Evolutionary conservation across 92 coral and sea anemone genomes (phyloP).

Genomic region (Pocillopora meandrina): DNA sequence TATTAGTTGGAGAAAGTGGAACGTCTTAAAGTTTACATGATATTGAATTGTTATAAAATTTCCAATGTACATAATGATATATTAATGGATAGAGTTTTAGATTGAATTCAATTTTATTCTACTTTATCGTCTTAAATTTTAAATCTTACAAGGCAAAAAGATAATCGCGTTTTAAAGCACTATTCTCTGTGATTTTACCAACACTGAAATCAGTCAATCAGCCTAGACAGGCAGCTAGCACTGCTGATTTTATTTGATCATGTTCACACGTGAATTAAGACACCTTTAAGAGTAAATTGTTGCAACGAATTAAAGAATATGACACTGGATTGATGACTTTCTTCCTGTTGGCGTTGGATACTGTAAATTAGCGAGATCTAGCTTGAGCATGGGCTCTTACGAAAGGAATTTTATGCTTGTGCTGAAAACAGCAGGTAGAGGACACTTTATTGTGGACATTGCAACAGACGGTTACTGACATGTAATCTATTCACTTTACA

Average conservation of each 20-base stretch:
- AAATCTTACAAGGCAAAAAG: neutral
- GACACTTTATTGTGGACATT: neutral
- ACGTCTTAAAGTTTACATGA: neutral
- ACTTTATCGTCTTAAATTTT: neutral
- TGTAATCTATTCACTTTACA: conserved; percentile 33
- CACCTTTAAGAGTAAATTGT: neutral
- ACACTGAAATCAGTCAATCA: no score
- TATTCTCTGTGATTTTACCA: neutral
- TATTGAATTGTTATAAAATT: neutral
- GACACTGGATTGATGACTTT: no score
- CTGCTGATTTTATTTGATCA: neutral
- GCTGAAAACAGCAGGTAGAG: neutral
- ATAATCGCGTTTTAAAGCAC: neutral
- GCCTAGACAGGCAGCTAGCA: neutral
- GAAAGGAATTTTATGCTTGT: no score
- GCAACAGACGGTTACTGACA: conserved; percentile 17
- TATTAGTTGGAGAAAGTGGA: neutral
- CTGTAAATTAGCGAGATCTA: no score
- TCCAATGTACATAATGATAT: conserved; percentile 25
- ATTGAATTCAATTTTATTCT: neutral
- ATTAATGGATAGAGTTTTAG: neutral
- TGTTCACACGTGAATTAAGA: neutral
- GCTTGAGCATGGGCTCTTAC: no score
- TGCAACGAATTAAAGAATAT: conserved; percentile 8
- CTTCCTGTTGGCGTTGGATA: no score